Evolutionary conservation across 2,113 vertebrate species (phyloP).

Genomic region (Chloebia gouldiae): DNA sequence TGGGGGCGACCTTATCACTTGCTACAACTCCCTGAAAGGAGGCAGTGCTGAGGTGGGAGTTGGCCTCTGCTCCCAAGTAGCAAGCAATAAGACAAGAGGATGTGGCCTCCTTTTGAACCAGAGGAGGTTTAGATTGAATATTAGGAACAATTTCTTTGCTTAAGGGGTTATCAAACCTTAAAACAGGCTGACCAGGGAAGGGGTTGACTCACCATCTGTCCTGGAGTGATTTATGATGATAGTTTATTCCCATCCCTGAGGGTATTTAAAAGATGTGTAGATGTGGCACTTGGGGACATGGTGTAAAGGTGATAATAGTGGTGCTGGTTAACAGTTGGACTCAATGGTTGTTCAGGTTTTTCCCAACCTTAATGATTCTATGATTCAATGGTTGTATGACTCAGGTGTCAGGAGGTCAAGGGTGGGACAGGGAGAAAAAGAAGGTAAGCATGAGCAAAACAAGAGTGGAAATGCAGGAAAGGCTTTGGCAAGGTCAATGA

Average conservation of each 20-base stretch:
- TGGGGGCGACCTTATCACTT: fast-evolving
- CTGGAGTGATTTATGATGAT: not conserved
- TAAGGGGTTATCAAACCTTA: not conserved
- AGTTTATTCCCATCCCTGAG: not conserved
- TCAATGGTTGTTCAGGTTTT: not conserved
- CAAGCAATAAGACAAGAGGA: not conserved
- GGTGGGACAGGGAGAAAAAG: not conserved
- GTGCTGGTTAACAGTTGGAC: not conserved
- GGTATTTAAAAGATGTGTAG: not conserved
- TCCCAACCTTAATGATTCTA: not conserved
- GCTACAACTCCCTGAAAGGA: not conserved
- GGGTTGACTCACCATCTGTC: not conserved
- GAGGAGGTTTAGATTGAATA: not conserved
- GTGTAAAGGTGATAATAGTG: not conserved
- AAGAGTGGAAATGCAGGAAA: not conserved
- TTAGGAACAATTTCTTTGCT: not conserved
- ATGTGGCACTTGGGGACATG: not conserved
- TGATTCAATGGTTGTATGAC: not conserved
- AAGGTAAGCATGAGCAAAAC: not conserved
- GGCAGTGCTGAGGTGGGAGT: too few species aligned
- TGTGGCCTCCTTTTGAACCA: not conserved
- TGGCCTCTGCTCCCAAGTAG: not conserved
- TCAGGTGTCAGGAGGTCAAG: not conserved
- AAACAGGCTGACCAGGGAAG: not conserved
- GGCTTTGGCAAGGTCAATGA: not conserved